Base-by-base conservation (phyloP, 2,113 vertebrate genomes). In the Picathartes gymnocephalus region DNA sequence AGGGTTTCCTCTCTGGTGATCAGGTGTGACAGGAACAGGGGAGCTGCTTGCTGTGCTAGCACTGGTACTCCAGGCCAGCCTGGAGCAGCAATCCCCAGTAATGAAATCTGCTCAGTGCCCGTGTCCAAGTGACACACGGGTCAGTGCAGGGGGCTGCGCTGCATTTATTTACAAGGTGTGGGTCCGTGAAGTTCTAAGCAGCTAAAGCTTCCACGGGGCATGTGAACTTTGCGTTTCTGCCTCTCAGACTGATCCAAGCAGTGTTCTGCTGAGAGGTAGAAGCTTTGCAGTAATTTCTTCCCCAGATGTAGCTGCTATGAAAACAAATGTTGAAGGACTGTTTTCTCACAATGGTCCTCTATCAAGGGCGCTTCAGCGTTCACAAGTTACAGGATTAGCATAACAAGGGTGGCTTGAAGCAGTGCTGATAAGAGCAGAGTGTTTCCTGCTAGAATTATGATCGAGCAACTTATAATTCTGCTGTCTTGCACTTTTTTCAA, bases 371-470 rank as follows among this genome's bases (percentile, higher is more conserved):
- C 76, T 70, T 90, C 78, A 39, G 78, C 18, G 10, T 77, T 86
- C 6, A 5, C 21, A 37, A 58, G 69, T 87, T 47, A 31, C 58
- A 61, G 73, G 76, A 95, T 96, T 96, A 94, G 90, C 81, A 24
- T 94, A 85, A 78, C 80, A 93, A 90, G 77, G 91, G 62, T 58
- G 71, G 60, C 33, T 97, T 82, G 78, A 87, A 95, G 73, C 71
- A 74, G 6, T 48, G 81, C 91, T 3, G 82, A 53, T 94, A 93
- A 86, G 70, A 88, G 71, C 40, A 30, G 81, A 79, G 58, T 64
- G 42, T 96, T 95, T 95, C 91, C 95, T 93, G 88, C 70, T 91
- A 48, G 87, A 96, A 79, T 90, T 93, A 78, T 53, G 87, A 90
- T 89, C 6, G 3, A 58, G 62, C 44, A 84, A 92, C 30, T 96